These are phyloP conservation scores for Anolis carolinensis DNA, from an alignment of 2,113 vertebrate species.

Conservation along the genomic window DNA sequence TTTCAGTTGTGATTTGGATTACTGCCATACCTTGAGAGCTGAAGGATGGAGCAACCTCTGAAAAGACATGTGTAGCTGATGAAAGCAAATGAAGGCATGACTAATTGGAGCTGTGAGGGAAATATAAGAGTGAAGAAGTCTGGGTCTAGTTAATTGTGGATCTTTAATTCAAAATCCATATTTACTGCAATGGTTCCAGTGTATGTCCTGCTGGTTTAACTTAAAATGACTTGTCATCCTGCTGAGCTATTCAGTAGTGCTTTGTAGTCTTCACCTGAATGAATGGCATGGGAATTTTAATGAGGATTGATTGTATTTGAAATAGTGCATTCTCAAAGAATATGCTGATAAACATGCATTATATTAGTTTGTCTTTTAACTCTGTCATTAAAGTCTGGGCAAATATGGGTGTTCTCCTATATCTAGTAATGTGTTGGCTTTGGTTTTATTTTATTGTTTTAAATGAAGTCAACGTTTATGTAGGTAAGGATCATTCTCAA, in stretches of 20 bases:
- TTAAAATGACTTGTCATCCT: conserved; percentile 67
- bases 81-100: conserved; percentile 52
- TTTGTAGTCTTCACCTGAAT: conserved; percentile 51
- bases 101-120: conserved; percentile 54
- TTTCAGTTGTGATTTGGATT: conserved; percentile 9
- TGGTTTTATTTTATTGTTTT: no score
- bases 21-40: conserved; percentile 1
- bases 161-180: conserved; percentile 71
- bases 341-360: neutral
- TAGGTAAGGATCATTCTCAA: no score
- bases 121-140: conserved; percentile 48
- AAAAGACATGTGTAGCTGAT: conserved; percentile 42
- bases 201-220: conserved; percentile 60
- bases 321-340: conserved; percentile 40
- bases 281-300: conserved; percentile 35
- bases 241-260: conserved; percentile 54
- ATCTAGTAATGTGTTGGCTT: no score
- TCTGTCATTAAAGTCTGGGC: no score
- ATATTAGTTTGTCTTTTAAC: neutral
- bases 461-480: no score
- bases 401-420: no score
- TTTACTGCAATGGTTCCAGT: conserved; percentile 55
- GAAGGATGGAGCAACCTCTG: conserved; percentile 1
- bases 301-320: conserved; percentile 56
- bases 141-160: conserved; percentile 64